phyloP scores from a whole-genome alignment of 2,113 vertebrate species.

The Epinephelus moara region DNA sequence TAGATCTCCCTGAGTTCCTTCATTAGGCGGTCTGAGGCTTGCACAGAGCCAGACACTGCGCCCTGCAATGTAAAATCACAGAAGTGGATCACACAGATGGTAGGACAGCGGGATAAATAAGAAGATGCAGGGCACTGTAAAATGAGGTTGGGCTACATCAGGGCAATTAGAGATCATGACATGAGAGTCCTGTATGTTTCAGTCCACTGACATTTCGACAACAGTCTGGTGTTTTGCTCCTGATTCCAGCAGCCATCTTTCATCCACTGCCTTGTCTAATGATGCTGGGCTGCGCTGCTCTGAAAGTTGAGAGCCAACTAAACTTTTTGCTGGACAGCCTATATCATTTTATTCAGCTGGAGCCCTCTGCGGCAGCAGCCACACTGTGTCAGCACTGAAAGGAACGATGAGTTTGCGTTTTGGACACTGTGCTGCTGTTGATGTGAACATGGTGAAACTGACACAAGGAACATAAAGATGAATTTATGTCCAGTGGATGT shows the following conservation, averaged over 20 bases:
- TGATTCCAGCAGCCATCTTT: neutral
- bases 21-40: slow-evolving; percentile 99
- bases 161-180: neutral
- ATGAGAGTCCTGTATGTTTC: neutral
- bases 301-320: neutral
- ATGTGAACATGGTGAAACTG: neutral
- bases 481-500: neutral
- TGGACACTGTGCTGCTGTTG: neutral
- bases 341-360: neutral
- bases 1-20: slow-evolving; percentile 99
- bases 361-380: slow-evolving; percentile 9
- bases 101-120: neutral
- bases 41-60: slow-evolving; percentile 97
- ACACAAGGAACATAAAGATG: neutral
- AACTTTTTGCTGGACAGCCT: slow-evolving; percentile 3
- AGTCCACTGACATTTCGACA: neutral
- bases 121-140: neutral
- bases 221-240: neutral
- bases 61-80: slow-evolving; percentile 83
- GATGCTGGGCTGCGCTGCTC: neutral
- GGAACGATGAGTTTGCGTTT: slow-evolving; percentile 32
- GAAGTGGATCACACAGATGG: neutral
- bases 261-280: neutral
- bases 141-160: neutral
- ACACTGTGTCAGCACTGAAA: slow-evolving; percentile 29